phyloP scores from a whole-genome alignment of 2,888 invertebrate genomes.

The Tetranychus truncatus region DNA sequence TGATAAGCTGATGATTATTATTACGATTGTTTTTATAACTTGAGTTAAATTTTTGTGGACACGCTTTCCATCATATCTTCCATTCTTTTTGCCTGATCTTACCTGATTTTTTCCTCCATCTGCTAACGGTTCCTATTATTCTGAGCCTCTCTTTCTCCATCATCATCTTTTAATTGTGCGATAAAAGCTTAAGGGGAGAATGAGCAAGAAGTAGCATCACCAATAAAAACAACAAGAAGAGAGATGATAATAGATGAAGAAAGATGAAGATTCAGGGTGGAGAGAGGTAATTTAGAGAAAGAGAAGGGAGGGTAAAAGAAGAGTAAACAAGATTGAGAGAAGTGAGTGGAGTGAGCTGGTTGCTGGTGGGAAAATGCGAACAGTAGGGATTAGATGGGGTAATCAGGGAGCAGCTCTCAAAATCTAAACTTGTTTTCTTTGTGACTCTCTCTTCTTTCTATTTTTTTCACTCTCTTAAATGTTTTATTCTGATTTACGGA shows the following conservation, averaged over 20 bases:
- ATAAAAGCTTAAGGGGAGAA: too few relatives aligned
- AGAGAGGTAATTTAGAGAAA: not conserved
- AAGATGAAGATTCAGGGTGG: not conserved
- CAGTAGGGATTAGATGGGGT: not conserved
- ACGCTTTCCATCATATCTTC: too few relatives aligned
- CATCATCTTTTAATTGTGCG: not conserved
- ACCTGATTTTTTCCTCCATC: not conserved
- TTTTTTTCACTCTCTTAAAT: not conserved
- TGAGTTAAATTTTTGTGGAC: too few relatives aligned
- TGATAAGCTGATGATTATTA: too few relatives aligned
- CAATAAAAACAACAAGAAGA: not conserved
- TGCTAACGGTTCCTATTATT: not conserved
- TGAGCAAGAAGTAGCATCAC: not conserved
- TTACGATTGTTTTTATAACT: too few relatives aligned
- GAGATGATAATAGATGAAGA: not conserved
- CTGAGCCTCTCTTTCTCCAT: not conserved
- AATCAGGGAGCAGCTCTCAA: not conserved
- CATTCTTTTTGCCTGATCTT: not conserved
- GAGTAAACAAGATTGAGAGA: not conserved
- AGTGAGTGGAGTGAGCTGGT: not conserved
- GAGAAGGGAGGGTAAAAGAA: not conserved
- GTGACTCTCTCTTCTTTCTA: not conserved
- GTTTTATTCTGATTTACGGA: not conserved
- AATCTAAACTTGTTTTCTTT: not conserved
- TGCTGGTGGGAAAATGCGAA: not conserved